phyloP scores from a whole-genome alignment of 1,140 invertebrate genomes.

The Anthonomus grandis region DNA sequence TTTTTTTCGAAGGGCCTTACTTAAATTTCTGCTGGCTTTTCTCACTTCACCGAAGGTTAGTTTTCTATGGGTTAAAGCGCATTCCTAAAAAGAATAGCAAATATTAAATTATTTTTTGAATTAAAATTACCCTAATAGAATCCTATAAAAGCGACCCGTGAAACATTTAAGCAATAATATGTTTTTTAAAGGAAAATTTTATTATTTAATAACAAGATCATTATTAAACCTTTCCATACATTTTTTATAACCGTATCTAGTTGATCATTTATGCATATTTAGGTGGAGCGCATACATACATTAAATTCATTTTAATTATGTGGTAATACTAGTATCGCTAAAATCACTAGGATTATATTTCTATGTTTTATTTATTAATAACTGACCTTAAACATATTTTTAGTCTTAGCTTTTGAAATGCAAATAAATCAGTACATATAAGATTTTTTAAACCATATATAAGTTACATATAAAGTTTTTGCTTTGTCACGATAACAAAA shows the following conservation, averaged over 20 bases:
- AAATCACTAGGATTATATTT: neutral
- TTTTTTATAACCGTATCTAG: neutral
- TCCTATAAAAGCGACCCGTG: neutral
- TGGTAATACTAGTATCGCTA: no score
- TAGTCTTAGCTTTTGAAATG: neutral
- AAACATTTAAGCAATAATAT: neutral
- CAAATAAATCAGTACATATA: neutral
- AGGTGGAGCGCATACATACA: neutral
- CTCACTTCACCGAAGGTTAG: conserved; percentile 69
- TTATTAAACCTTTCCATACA: neutral
- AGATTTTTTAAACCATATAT: neutral
- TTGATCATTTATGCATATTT: neutral
- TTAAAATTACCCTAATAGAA: neutral
- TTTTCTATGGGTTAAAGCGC: conserved; percentile 63
- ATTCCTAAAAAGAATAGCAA: conserved; percentile 56
- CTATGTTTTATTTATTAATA: neutral
- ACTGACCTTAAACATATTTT: neutral
- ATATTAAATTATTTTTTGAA: neutral
- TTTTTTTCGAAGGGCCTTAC: conserved; percentile 61
- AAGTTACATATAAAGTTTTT: neutral
- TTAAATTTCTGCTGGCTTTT: conserved; percentile 61
- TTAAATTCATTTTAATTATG: neutral
- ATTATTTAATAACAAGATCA: neutral
- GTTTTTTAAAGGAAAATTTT: neutral
- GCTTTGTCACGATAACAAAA: neutral